Evolutionary conservation across 2,113 vertebrate species (phyloP), one percentile per base, ranked within the genome.

Genomic region (Melanostigma gelatinosum): DNA sequence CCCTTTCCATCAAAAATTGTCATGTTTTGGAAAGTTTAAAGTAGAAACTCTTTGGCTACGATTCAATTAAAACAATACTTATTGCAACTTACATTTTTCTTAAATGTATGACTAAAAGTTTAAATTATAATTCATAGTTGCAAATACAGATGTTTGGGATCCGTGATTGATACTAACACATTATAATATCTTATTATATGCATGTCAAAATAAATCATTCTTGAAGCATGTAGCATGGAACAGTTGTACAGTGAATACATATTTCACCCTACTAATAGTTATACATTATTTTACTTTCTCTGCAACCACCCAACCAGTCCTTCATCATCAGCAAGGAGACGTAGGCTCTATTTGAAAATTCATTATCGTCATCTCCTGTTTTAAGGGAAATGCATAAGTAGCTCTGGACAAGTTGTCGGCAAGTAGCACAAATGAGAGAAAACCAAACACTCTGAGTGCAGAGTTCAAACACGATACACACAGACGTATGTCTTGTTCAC

Each of bases 401-500:
- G 40, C 69, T 18, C 4, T 20, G 20, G 52, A 27, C n/a, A 63
- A 64, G 0, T 11, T 57, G 6, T 66, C 38, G 55, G 61, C 34
- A 70, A 8, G 40, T 3, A 58, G 15, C 12, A 57, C 16, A 67
- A 75, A 57, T 15, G 22, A 66, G 5, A 54, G n/a, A 66, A 78
- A 72, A 8, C 20, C 24, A 55, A 44, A 13, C 8, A 8, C 58
- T 71, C 9, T 75, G 6, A 24, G 22, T 10, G 36, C 12, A 58
- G 44, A 69, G 52, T 73, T 77, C 22, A 85, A 69, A 67, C 80
- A 73, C 8, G 0, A 36, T 34, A 36, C 40, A 63, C 55, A 6
- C 16, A 63, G n/a, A 68, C 62, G 44, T 55, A 4, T 15, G 1
- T 74, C 18, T 68, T 65, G 44, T 83, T 89, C 69, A 80, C 79